Percentiles rank a stretch among this genome's conserved stretches.
Evolutionary conservation across 2,797 vertebrate species (phyloP).

Genomic region (Mareca strepera): DNA sequence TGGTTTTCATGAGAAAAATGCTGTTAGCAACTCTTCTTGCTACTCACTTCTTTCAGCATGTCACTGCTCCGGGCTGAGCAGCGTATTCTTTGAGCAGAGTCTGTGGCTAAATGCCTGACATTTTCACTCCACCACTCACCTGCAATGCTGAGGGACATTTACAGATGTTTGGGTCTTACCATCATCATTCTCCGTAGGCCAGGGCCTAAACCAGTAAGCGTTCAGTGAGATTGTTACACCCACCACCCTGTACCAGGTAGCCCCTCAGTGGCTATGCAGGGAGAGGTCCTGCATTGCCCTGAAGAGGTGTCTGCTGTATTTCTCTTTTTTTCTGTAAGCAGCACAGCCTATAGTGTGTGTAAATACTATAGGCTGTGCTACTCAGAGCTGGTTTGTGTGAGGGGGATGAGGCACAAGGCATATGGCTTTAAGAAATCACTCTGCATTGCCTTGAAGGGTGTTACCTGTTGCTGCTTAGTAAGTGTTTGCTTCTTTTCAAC

Average conservation of each 20-base stretch:
- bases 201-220: not conserved
- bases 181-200: not conserved
- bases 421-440: not conserved
- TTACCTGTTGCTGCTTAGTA: conserved; percentile 37
- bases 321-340: not conserved
- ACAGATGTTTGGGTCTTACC: not conserved
- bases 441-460: not conserved
- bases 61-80: not conserved
- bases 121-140: not conserved
- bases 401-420: not conserved
- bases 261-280: not conserved
- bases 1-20: conserved; percentile 7
- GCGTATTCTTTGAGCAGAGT: not conserved
- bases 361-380: not conserved
- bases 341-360: not conserved
- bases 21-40: not conserved
- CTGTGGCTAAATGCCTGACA: not conserved
- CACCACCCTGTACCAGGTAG: not conserved
- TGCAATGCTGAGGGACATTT: not conserved
- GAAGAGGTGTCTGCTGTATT: not conserved
- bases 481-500: conserved; percentile 37
- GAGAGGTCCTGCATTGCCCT: not conserved
- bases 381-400: not conserved
- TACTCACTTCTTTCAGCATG: not conserved
- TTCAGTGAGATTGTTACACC: not conserved